Evolutionary conservation across 2,113 vertebrate genomes (phyloP), one percentile per base, ranked within the genome.

Genomic region (Cheirogaleus medius): DNA sequence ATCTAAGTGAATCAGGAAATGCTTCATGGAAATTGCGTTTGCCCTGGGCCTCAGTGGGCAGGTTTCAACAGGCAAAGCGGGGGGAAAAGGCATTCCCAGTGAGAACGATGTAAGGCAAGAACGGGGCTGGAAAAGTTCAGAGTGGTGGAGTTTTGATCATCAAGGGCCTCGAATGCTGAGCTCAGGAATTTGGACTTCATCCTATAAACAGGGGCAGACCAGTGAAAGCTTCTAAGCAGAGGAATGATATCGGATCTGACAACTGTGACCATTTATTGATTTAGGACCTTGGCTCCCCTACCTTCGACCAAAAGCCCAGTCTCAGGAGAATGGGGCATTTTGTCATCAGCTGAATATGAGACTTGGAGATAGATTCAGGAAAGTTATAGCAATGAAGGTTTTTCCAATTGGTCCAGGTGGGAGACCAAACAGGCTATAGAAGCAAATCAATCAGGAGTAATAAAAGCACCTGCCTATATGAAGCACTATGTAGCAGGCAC

Each of bases 1-100:
- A 66, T 52, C 39, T 54, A 60, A 95, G n/a, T 66, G 89, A 91
- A 76, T 92, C 92, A 64, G 42, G 58, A 98, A 94, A 85, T 64
- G 52, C 42, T 85, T 94, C 69, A 25, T 66, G 80, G 87, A 96
- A 87, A 92, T 63, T 47, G 27, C 97, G 42, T 94, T 76, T 71
- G 17, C n/a, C 9, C 69, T 23, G 2, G 68, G 74, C 42, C 64
- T 96, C 87, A 6, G 13, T 52, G 42, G 86, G 52, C 83, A 96
- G 58, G 84, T 66, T 94, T 58, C 69, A 44, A 89, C 86, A 93
- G 69, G 94, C 69, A 87, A 73, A 52, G 25, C 20, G 47, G 58
- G 47, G 58, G 47, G 49, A 64, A 93, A 83, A 69, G 2, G 3
- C 13, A 54, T 80, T 71, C 73, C 58, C 68, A 44, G 21, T 9